Percentiles rank a stretch among this genome's conserved stretches.
Conservation (phyloP, 2,888 invertebrate species). For the Toxonevra muliebris region DNA sequence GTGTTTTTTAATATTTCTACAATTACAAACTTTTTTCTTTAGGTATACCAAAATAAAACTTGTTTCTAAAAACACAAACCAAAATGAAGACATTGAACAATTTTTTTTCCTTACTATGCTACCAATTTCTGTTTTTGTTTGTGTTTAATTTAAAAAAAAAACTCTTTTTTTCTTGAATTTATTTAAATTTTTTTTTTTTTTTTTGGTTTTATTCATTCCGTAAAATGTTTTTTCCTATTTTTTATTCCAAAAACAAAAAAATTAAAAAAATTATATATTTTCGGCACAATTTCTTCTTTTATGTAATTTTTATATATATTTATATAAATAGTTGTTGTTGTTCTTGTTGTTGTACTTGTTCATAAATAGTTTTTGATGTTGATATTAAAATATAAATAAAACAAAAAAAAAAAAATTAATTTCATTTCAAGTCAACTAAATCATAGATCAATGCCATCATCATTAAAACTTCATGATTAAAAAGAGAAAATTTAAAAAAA, state of each 20-base stretch:
- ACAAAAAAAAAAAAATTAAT: neutral
- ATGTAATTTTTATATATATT: constrained; percentile 43
- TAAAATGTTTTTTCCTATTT: neutral
- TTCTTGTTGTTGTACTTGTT: constrained; percentile 55
- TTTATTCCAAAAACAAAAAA: neutral
- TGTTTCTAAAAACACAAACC: neutral
- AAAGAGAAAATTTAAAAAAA: too few relatives aligned
- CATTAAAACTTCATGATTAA: too few relatives aligned
- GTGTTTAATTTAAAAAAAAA: constrained; percentile 20
- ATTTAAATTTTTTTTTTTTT: constrained; percentile 3
- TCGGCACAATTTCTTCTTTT: constrained; percentile 22
- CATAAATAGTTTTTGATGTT: neutral
- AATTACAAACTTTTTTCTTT: too few relatives aligned
- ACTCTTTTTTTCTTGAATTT: constrained; percentile 32
- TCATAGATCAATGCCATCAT: neutral
- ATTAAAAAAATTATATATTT: constrained; percentile 20
- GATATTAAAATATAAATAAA: neutral
- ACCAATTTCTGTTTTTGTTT: constrained; percentile 19
- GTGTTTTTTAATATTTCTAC: too few relatives aligned
- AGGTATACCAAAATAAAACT: neutral
- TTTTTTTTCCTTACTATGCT: constrained; percentile 24
- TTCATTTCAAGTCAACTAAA: neutral
- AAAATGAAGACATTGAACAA: constrained; percentile 7
- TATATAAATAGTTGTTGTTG: constrained; percentile 57
- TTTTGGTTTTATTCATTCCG: neutral